These are phyloP conservation scores for Gymnocheta viridis DNA, from an alignment of 2,888 invertebrate genomes.

Conservation along the genomic window DNA sequence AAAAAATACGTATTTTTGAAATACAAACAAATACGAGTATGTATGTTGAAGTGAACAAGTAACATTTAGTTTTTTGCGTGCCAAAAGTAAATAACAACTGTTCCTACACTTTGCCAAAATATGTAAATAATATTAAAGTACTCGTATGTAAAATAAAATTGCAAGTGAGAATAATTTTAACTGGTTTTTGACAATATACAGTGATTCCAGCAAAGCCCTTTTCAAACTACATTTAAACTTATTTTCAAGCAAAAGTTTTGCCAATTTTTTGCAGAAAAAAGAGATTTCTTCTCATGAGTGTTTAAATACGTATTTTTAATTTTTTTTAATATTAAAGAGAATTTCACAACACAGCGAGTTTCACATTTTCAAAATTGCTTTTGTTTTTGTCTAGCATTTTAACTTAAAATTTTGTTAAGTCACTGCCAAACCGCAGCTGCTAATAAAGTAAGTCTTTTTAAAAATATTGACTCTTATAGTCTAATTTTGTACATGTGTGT, in stretches of 20 bases:
- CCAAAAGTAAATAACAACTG: conserved; percentile 43
- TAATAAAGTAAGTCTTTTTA: no score
- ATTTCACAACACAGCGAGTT: no score
- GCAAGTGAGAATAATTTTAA: neutral
- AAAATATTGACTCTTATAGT: no score
- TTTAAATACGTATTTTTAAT: neutral
- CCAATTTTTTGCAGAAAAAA: neutral
- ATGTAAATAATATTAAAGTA: neutral
- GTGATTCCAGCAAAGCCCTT: neutral
- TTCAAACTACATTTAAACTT: neutral
- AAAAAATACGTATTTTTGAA: neutral
- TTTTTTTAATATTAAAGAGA: no score
- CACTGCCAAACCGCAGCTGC: no score
- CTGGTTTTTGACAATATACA: neutral
- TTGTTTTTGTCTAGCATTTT: no score
- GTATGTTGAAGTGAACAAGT: neutral
- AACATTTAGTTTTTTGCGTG: conserved; percentile 4
- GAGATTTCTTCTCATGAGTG: neutral
- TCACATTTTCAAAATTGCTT: no score
- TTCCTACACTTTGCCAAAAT: conserved; percentile 30
- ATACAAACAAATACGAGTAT: neutral
- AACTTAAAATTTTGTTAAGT: no score
- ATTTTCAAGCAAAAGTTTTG: neutral
- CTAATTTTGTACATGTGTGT: no score
- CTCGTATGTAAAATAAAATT: neutral